These are phyloP conservation scores for Peromyscus aztecus DNA, from an alignment of 2,797 vertebrate genomes.

Conservation along the genomic window DNA sequence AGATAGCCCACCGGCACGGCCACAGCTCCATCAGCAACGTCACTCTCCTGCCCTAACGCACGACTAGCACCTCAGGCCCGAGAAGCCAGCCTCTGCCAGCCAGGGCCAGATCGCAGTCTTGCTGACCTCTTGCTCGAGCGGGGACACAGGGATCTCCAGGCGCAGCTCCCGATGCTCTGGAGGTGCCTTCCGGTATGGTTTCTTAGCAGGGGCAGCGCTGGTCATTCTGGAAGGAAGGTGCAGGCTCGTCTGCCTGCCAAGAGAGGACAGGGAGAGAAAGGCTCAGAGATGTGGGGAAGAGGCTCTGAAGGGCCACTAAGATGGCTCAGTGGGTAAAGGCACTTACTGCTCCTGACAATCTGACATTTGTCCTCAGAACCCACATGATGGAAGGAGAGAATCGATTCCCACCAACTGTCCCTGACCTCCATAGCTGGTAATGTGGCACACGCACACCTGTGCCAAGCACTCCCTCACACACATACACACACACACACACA, in stretches of 20 bases:
- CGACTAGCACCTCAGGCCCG: not conserved
- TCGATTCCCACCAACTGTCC: not conserved
- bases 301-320: not conserved
- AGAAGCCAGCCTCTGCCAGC: not conserved
- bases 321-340: not conserved
- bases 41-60: not conserved
- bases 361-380: too few species aligned
- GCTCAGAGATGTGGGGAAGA: conserved; percentile 82
- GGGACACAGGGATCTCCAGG: conserved; percentile 88
- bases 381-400: not conserved
- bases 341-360: not conserved
- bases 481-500: too few species aligned
- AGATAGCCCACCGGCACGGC: not conserved
- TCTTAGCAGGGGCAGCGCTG: conserved; percentile 92
- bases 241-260: conserved; percentile 77
- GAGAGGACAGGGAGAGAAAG: conserved; percentile 55
- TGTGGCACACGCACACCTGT: not conserved
- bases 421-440: not conserved
- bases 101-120: conserved; percentile 88
- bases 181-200: conserved; percentile 98
- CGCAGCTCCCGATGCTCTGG: conserved; percentile 96
- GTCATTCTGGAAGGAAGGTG: conserved; percentile 90
- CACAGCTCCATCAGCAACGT: not conserved
- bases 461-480: too few species aligned
- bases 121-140: conserved; percentile 89